A percentile compares a stretch with the other conserved stretches of the same genome.
These are phyloP conservation scores for Macrochelys suwanniensis DNA, from an alignment of 2,797 vertebrate genomes.

Conservation along the genomic window DNA sequence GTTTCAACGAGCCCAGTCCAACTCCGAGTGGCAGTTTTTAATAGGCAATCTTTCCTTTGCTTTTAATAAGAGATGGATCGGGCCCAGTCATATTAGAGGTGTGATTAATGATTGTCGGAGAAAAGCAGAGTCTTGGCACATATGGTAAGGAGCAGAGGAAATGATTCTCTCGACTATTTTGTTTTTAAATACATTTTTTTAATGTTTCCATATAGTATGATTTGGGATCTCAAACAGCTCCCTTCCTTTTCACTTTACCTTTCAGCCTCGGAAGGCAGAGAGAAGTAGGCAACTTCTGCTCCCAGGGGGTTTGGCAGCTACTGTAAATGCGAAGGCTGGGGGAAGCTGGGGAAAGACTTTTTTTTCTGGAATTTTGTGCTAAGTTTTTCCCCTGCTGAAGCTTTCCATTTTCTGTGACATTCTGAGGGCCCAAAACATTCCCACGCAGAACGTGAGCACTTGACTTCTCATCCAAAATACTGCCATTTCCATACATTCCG, in stretches of 20 bases:
- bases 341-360: constrained; percentile 71
- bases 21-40: not conserved
- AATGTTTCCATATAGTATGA: constrained; percentile 61
- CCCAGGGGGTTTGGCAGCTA: constrained; percentile 57
- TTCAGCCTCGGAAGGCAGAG: constrained; percentile 46
- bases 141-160: constrained; percentile 9
- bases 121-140: constrained; percentile 17
- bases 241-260: constrained; percentile 43
- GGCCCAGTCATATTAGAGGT: not conserved
- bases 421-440: constrained; percentile 23
- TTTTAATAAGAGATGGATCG: constrained; percentile 11
- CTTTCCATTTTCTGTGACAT: constrained; percentile 44
- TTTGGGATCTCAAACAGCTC: constrained; percentile 53
- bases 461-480: not conserved
- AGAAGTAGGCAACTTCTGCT: constrained; percentile 55
- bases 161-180: constrained; percentile 35
- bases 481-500: not conserved
- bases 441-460: not conserved
- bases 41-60: constrained; percentile 23
- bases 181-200: constrained; percentile 55
- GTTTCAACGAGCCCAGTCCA: constrained; percentile 52
- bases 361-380: constrained; percentile 31
- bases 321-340: constrained; percentile 72
- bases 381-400: constrained; percentile 49
- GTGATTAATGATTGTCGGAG: constrained; percentile 26